Conservation (phyloP, 2,888 invertebrate genomes). For the Chrysopilus asiliformis region DNA sequence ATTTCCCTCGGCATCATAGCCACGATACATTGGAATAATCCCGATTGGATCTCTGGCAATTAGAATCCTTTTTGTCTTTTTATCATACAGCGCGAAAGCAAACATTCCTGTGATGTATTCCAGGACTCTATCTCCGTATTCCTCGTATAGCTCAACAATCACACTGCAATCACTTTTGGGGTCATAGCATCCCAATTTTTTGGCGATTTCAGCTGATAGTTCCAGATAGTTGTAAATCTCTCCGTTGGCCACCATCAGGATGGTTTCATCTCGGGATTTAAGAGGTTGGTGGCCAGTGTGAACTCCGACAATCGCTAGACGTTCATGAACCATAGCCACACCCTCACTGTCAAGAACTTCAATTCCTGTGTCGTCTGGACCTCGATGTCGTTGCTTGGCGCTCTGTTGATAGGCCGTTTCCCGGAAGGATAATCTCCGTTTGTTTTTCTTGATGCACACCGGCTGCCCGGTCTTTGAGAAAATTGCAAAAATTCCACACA, state of each 20-base stretch:
- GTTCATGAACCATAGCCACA: conserved; percentile 30
- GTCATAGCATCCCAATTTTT: conserved; percentile 24
- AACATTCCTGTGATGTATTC: conserved; percentile 32
- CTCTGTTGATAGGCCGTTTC: conserved; percentile 32
- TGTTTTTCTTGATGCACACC: conserved; percentile 18
- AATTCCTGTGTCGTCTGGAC: conserved; percentile 32
- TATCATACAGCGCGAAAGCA: conserved; percentile 31
- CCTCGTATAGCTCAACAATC: conserved; percentile 30
- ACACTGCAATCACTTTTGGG: conserved; percentile 34
- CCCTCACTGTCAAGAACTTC: conserved; percentile 24
- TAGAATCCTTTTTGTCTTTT: conserved; percentile 23
- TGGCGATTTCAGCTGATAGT: conserved; percentile 26
- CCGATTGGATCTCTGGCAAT: conserved; percentile 35
- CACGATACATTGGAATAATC: conserved; percentile 34
- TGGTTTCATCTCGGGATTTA: conserved; percentile 23
- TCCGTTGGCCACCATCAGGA: conserved; percentile 32
- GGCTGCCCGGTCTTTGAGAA: conserved; percentile 27
- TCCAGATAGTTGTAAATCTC: conserved; percentile 35
- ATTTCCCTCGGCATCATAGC: conserved; percentile 28
- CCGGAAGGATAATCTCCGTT: conserved; percentile 22
- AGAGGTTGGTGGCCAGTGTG: conserved; percentile 31
- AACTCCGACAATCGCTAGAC: conserved; percentile 29
- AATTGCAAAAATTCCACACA: conserved; percentile 36
- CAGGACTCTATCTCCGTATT: conserved; percentile 25
- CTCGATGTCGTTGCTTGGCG: conserved; percentile 30